These are phyloP conservation scores for Echiichthys vipera DNA, from an alignment of 2,797 vertebrate genomes.

Conservation along the genomic window DNA sequence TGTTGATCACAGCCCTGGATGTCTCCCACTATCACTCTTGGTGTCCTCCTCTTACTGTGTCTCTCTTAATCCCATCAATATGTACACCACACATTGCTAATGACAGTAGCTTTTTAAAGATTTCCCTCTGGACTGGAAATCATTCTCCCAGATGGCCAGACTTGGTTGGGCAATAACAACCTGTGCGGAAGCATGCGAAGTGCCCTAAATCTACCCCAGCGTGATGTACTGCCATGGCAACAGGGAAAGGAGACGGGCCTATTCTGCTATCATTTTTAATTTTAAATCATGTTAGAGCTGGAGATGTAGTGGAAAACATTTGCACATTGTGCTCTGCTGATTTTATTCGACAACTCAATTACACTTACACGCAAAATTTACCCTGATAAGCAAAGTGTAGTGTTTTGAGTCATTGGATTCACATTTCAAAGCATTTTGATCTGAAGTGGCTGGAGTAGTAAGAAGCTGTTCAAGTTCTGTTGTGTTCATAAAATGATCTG, in stretches of 20 bases:
- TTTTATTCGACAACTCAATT: conserved; percentile 33
- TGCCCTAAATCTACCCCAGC: conserved; percentile 62
- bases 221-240: conserved; percentile 70
- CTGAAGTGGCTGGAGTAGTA: conserved; percentile 1
- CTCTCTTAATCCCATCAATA: conserved; percentile 72
- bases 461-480: conserved; percentile 27
- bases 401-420: conserved; percentile 21
- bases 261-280: conserved; percentile 31
- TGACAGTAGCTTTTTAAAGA: conserved; percentile 79
- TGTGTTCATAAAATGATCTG: background rate
- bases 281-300: conserved; percentile 26
- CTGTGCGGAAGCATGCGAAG: conserved; percentile 74
- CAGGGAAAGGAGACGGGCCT: conserved; percentile 49
- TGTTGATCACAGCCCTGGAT: conserved; percentile 70
- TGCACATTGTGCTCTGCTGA: background rate
- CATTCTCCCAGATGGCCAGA: conserved; percentile 60
- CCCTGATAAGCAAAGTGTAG: conserved; percentile 12
- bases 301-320: conserved; percentile 11
- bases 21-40: conserved; percentile 36
- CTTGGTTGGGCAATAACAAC: conserved; percentile 69
- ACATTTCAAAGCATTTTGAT: conserved; percentile 24
- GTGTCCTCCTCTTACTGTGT: conserved; percentile 23
- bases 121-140: conserved; percentile 68
- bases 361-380: conserved; percentile 12
- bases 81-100: conserved; percentile 69